Conservation (phyloP, 1,140 invertebrate genomes). For the Drosophila jambulina region DNA sequence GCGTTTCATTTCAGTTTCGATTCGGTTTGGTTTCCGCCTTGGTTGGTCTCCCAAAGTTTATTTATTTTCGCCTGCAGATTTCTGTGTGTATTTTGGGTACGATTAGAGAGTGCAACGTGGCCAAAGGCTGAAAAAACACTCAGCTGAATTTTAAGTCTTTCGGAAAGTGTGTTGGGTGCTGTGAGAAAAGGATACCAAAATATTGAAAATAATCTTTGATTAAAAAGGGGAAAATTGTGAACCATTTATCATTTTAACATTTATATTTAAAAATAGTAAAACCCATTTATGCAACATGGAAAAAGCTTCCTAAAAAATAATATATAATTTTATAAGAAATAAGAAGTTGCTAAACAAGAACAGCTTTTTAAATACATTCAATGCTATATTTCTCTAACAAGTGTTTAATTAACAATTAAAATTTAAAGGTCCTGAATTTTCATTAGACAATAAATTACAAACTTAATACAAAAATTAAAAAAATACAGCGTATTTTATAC, state of each 20-base stretch:
- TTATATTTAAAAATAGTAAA: not conserved
- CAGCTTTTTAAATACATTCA: no score
- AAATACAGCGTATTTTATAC: no score
- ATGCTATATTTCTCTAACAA: no score
- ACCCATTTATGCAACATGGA: not conserved
- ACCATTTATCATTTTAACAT: no score
- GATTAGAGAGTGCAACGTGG: constrained; percentile 2
- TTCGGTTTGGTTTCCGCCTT: constrained; percentile 26
- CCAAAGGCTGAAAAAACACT: constrained; percentile 24
- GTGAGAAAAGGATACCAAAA: not conserved
- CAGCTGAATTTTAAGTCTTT: not conserved
- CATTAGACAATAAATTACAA: no score
- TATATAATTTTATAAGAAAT: not conserved
- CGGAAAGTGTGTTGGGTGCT: not conserved
- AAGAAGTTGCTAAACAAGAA: no score
- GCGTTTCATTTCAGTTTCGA: constrained; percentile 31
- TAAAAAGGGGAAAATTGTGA: no score
- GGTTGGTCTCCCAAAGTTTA: constrained; percentile 14
- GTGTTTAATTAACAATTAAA: no score
- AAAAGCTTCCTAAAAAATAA: not conserved
- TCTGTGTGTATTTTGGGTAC: constrained; percentile 22
- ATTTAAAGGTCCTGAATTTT: no score
- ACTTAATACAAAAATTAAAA: no score
- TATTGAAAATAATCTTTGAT: not conserved
- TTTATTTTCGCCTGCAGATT: constrained; percentile 29